Conservation (phyloP, 2,113 vertebrate species). For the Isichthys henryi region DNA sequence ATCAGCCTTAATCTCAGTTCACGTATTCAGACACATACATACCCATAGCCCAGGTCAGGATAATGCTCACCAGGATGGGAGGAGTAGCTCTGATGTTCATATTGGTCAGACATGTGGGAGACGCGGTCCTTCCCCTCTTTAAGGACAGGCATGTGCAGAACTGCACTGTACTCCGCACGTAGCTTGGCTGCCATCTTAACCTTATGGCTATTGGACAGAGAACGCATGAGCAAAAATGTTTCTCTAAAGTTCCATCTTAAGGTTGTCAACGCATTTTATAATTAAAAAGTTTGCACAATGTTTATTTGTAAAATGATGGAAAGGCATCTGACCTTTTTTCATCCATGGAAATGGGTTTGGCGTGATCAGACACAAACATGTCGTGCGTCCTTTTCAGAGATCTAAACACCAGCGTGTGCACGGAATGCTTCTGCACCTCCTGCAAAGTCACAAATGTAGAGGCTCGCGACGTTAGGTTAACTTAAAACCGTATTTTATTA, state of each 20-base stretch:
- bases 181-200: conserved; percentile 86
- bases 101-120: conserved; percentile 54
- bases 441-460: conserved; percentile 36
- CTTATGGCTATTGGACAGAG: conserved; percentile 68
- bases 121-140: conserved; percentile 81
- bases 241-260: neutral
- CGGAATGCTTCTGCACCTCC: conserved; percentile 97
- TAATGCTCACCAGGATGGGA: conserved; percentile 66
- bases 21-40: neutral
- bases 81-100: conserved; percentile 64
- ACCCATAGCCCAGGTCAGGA: neutral
- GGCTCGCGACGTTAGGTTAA: neutral
- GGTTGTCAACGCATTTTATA: neutral
- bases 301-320: neutral
- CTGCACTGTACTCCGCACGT: conserved; percentile 74
- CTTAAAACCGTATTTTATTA: neutral
- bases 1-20: neutral
- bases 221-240: neutral
- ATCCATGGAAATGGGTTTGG: conserved; percentile 75
- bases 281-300: neutral
- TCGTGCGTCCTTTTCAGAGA: conserved; percentile 96
- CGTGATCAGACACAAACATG: conserved; percentile 96
- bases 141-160: conserved; percentile 85
- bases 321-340: conserved; percentile 71
- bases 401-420: conserved; percentile 94